Evolutionary conservation across 2,113 vertebrate species (phyloP), one percentile per base, ranked within the genome.

Genomic region (Notiomystis cincta): DNA sequence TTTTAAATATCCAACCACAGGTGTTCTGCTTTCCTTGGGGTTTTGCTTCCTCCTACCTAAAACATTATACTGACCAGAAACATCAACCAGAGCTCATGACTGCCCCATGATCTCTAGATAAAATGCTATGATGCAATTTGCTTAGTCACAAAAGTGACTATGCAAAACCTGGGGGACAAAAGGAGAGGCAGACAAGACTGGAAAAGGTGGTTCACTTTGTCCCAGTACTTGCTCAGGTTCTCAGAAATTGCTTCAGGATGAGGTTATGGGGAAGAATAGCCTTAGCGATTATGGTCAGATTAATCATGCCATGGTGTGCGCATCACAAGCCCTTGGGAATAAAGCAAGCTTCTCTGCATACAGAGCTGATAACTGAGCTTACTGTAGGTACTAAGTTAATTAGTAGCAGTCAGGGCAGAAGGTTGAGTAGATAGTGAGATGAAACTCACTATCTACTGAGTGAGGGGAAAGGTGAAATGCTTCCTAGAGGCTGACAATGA

Each of bases 401-500:
- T 91, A 95, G 91, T 93, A 89, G 92, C 90, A 84, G 71, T 75
- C 16, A 6, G 60, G 77, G 50, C 48, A 94, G 73, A 75, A 93
- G 93, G 48, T 56, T 77, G 61, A 62, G 79, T 23, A 96, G 92
- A 95, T 89, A 96, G 79, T 31, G 44, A 94, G 65, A 90, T 58
- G 78, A 72, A 96, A 82, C 20, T n/a, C n/a, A n/a, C n/a, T n/a
- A n/a, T n/a, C n/a, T n/a, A n/a, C n/a, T n/a, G n/a, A n/a, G n/a
- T n/a, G n/a, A 77, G 87, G 90, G 79, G 65, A 96, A 96, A 96
- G 91, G 93, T 95, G 51, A 96, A 96, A 80, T 81, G 40, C 33
- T 93, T 89, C 72, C 71, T 54, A 54, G 61, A 47, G 83, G 73
- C 57, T 31, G 57, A 81, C 54, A 57, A 30, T 0, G 11, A 86